Base-by-base conservation (phyloP, 2,888 invertebrate genomes). In the Heliconius cydno region DNA sequence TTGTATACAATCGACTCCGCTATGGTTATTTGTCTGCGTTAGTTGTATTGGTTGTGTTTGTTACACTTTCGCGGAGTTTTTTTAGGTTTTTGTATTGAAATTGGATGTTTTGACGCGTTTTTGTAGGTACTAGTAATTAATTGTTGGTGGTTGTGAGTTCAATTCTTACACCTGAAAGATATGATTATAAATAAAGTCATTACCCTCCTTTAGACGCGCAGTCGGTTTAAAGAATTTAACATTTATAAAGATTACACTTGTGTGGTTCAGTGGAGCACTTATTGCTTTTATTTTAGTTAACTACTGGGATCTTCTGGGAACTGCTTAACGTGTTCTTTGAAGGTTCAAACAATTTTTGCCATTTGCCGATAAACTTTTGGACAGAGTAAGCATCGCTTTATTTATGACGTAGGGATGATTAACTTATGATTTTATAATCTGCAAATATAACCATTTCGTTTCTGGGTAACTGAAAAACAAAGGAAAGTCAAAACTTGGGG, bases 1-100 rank as follows among this genome's bases (percentile, higher is more conserved):
- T 78, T 66, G 80, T 83, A 80, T 80, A 81, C 79, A 81, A 83
- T 82, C 76, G 80, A 79, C 80, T 79, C 75, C 60, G 75, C 67
- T 52, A 57, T 46, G 57, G 41, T 75, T 79, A 60, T 79, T 79
- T 78, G 76, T 72, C 74, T 57, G 71, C 60, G 72, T 46, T 65
- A 15, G 70, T 52, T 22, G 52, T 52, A 66, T 38, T 22, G 15
- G 38, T 46, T 75, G 19, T 38, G 41, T 57, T 72, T 60, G 65
- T 25, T 75, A 65, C 67, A 79, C 57, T 65, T 76, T 70, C 76
- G 41, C 7, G 12, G 28, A 66, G 6, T 22, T 60, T 52, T 52
- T 52, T 52, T 52, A 9, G 19, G 52, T 52, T 52, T 52, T 60
- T 60, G 3, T 22, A 15, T 22, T 28, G 30, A 66, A 30, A 66